These are phyloP conservation scores for Clarias platycephalus DNA, from an alignment of 2,797 vertebrate species.

Conservation along the genomic window DNA sequence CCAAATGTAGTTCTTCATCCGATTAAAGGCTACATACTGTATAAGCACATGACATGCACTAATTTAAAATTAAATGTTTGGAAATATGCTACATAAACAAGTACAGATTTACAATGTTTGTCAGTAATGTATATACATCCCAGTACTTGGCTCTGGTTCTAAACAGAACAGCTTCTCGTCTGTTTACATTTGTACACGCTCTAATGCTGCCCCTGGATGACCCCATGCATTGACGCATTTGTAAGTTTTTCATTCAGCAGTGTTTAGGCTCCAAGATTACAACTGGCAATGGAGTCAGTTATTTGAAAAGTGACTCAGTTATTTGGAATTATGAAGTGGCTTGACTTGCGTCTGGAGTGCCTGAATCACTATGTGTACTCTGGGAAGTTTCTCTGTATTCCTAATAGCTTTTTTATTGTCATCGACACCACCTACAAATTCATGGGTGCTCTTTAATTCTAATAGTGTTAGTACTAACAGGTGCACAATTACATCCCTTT, in stretches of 20 bases:
- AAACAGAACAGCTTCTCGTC: background rate
- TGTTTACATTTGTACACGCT: background rate
- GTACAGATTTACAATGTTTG: background rate
- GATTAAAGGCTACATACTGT: no score
- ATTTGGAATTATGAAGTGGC: background rate
- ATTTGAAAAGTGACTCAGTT: background rate
- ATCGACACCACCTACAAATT: background rate
- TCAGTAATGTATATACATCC: background rate
- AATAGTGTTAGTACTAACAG: background rate
- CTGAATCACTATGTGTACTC: background rate
- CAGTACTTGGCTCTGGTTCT: background rate
- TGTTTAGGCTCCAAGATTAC: slow-evolving; percentile 18
- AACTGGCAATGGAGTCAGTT: background rate
- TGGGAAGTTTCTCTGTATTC: background rate
- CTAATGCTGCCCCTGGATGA: background rate
- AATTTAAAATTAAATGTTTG: background rate
- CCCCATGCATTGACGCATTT: background rate
- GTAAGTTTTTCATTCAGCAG: background rate
- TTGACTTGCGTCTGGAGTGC: background rate
- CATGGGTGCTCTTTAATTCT: background rate
- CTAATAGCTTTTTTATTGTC: background rate
- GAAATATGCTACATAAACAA: background rate
- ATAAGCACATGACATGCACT: background rate
- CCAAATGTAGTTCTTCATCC: no score
- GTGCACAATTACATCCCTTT: background rate